Conservation (phyloP, 2,797 vertebrate genomes). For the Percopsis omiscomaycus region DNA sequence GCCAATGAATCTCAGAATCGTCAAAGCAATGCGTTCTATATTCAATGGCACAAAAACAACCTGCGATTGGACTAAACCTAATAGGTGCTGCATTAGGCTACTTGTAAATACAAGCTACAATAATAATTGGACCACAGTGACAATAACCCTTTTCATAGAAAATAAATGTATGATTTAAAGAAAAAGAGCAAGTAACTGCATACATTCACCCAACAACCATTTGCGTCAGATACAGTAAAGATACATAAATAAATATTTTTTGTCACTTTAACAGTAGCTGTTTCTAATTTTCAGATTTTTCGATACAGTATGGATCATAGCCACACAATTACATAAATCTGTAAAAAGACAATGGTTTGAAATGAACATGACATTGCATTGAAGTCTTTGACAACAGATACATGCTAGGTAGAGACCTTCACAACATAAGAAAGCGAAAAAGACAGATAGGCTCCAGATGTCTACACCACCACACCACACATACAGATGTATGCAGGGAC, state of each 20-base stretch:
- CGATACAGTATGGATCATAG: constrained; percentile 35
- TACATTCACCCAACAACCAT: constrained; percentile 62
- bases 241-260: constrained; percentile 65
- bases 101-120: constrained; percentile 31
- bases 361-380: constrained; percentile 37
- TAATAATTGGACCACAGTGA: constrained; percentile 35
- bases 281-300: constrained; percentile 28
- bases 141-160: constrained; percentile 39
- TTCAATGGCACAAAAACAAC: constrained; percentile 26
- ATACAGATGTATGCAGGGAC: constrained; percentile 52
- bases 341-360: constrained; percentile 1
- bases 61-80: not conserved
- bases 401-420: constrained; percentile 32
- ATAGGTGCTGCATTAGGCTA: constrained; percentile 27
- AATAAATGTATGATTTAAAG: constrained; percentile 39
- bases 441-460: constrained; percentile 44
- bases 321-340: constrained; percentile 18
- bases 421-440: constrained; percentile 35
- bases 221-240: constrained; percentile 47
- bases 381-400: constrained; percentile 32
- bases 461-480: constrained; percentile 43
- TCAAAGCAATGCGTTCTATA: constrained; percentile 4
- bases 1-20: not conserved
- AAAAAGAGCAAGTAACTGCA: constrained; percentile 39
- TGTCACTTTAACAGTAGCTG: not conserved